phyloP scores from a whole-genome alignment of 2,888 invertebrate genomes.

The Lithosia quadra region DNA sequence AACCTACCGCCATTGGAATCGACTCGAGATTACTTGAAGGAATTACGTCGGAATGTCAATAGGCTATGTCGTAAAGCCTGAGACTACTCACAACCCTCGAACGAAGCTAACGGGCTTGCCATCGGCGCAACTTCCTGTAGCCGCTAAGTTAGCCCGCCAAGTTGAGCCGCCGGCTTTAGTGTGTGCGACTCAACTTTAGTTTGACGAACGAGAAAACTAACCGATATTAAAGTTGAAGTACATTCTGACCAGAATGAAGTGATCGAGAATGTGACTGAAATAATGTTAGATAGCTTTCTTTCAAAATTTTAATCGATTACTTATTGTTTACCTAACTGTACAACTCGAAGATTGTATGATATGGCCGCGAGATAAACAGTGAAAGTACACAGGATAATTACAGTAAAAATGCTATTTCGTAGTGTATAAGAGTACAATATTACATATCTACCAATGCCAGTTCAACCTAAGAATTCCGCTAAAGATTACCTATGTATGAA shows the following conservation, averaged over 20 bases:
- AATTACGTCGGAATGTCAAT: no score
- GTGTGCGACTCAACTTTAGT: not conserved
- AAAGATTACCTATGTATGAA: not conserved
- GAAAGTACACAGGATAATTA: not conserved
- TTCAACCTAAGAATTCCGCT: conserved; percentile 5
- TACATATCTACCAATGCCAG: conserved; percentile 35
- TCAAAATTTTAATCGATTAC: not conserved
- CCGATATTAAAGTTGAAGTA: not conserved
- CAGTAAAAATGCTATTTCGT: not conserved
- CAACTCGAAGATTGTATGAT: not conserved
- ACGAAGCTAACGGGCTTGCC: not conserved
- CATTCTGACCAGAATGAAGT: no score
- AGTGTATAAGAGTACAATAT: not conserved
- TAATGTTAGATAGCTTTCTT: not conserved
- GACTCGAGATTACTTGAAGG: no score
- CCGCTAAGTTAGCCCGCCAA: no score
- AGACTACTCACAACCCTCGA: no score
- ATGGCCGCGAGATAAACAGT: not conserved
- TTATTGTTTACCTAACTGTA: not conserved
- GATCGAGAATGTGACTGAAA: not conserved
- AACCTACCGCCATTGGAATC: no score
- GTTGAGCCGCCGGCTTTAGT: not conserved
- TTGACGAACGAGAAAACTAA: not conserved
- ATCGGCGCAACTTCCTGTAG: not conserved
- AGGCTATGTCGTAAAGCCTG: no score